phyloP scores from a whole-genome alignment of 2,888 invertebrate species.

The Hyppa rectilinea region DNA sequence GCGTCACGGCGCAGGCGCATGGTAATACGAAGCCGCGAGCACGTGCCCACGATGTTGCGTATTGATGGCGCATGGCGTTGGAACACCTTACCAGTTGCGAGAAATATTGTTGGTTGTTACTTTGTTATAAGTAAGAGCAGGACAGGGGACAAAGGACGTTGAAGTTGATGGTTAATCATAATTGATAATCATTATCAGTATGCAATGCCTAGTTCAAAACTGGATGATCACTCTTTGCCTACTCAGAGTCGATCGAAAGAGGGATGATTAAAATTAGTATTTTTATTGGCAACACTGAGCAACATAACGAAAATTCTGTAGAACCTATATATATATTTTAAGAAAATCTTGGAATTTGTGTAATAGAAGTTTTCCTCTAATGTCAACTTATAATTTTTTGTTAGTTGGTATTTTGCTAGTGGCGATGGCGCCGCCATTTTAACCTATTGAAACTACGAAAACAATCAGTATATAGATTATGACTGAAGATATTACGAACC shows the following conservation, averaged over 20 bases:
- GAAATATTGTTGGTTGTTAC: slow-evolving; percentile 31
- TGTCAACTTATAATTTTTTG: no score
- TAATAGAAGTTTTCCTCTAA: no score
- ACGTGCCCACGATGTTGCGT: slow-evolving; percentile 66
- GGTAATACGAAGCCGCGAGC: slow-evolving; percentile 72
- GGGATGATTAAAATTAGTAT: no score
- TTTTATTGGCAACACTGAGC: neutral
- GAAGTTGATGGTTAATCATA: neutral
- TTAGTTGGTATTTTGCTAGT: no score
- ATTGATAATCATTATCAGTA: neutral
- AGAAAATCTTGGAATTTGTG: neutral
- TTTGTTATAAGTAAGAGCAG: neutral
- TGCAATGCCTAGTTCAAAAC: neutral
- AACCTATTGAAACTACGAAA: no score
- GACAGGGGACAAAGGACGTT: neutral
- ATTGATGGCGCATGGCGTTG: slow-evolving; percentile 37
- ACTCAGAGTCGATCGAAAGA: neutral
- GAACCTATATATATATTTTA: neutral
- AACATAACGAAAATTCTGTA: neutral
- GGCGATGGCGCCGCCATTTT: no score
- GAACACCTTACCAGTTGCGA: slow-evolving; percentile 51
- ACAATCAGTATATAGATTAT: no score
- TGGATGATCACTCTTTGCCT: neutral
- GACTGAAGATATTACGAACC: slow-evolving; percentile 6
- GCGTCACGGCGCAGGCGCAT: slow-evolving; percentile 76